Evolutionary conservation across 2,113 vertebrate genomes (phyloP).

Genomic region (Cyrtonyx montezumae): DNA sequence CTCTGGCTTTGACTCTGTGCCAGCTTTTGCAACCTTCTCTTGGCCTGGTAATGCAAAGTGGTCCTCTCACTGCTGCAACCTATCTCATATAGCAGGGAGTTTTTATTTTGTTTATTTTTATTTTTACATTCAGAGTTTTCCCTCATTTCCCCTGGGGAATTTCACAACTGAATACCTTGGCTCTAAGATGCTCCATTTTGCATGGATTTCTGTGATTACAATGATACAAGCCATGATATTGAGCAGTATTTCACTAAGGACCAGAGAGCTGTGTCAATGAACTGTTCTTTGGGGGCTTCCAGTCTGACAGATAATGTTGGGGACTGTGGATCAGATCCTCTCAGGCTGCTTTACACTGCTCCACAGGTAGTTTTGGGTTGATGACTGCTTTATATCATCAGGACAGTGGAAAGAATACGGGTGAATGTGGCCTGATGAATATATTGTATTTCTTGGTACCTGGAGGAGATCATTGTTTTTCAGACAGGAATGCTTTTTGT

Average conservation of each 20-base stretch:
- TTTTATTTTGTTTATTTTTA: neutral
- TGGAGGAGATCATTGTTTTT: conserved; percentile 54
- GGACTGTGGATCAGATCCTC: neutral
- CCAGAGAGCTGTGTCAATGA: neutral
- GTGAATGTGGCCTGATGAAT: neutral
- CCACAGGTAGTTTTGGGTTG: neutral
- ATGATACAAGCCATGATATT: neutral
- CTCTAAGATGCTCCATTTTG: neutral
- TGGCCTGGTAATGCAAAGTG: neutral
- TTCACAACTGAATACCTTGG: conserved; percentile 26
- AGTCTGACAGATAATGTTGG: neutral
- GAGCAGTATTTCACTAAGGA: neutral
- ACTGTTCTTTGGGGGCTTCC: neutral
- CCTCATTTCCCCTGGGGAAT: conserved; percentile 15
- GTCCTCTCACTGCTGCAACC: neutral
- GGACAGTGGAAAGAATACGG: neutral
- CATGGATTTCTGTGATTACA: conserved; percentile 9
- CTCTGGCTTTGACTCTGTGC: neutral
- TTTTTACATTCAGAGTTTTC: neutral
- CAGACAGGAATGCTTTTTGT: neutral
- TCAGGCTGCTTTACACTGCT: neutral
- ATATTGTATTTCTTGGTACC: neutral
- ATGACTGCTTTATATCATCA: conserved; percentile 5
- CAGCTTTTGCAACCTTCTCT: conserved; percentile 5
- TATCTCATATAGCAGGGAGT: neutral